These are phyloP conservation scores for Phalera bucephala DNA, from an alignment of 2,888 invertebrate species.

Conservation along the genomic window DNA sequence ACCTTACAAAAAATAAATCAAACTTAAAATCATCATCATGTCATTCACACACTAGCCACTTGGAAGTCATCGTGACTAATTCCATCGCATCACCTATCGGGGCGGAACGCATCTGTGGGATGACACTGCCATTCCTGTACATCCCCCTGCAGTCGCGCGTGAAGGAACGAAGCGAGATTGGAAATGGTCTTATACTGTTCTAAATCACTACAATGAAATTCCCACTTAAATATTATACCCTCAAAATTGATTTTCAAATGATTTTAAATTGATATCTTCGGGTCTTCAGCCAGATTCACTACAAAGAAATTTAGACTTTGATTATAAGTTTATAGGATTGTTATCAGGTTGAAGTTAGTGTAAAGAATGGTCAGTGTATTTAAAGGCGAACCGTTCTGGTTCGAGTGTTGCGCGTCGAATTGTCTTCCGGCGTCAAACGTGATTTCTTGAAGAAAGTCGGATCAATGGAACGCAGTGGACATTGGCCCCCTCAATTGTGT, in stretches of 20 bases:
- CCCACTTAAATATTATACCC: constrained; percentile 7
- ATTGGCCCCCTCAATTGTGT: constrained; percentile 69
- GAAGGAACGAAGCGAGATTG: constrained; percentile 56
- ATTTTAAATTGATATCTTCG: not conserved
- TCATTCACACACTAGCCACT: not conserved
- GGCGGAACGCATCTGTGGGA: constrained; percentile 71
- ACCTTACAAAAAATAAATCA: not conserved
- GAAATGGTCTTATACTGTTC: constrained; percentile 48
- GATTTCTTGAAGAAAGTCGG: constrained; percentile 79
- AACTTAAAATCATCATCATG: constrained; percentile 1
- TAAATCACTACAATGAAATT: constrained; percentile 21
- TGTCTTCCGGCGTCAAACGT: constrained; percentile 79
- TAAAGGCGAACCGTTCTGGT: constrained; percentile 63
- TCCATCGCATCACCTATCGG: constrained; percentile 55
- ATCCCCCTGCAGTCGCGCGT: constrained; percentile 63
- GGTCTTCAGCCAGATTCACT: not conserved
- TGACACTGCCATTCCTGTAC: constrained; percentile 61
- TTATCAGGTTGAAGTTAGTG: constrained; percentile 30
- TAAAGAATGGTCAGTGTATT: constrained; percentile 50
- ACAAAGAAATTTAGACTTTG: constrained; percentile 10
- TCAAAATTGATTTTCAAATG: constrained; percentile 13
- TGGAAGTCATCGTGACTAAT: constrained; percentile 29
- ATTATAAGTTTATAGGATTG: constrained; percentile 10
- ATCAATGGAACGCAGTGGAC: constrained; percentile 77
- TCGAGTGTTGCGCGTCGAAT: constrained; percentile 70